A percentile compares a stretch with the other conserved stretches of the same genome.
phyloP scores from a whole-genome alignment of 2,797 vertebrate genomes.

The Poecilia wingei region DNA sequence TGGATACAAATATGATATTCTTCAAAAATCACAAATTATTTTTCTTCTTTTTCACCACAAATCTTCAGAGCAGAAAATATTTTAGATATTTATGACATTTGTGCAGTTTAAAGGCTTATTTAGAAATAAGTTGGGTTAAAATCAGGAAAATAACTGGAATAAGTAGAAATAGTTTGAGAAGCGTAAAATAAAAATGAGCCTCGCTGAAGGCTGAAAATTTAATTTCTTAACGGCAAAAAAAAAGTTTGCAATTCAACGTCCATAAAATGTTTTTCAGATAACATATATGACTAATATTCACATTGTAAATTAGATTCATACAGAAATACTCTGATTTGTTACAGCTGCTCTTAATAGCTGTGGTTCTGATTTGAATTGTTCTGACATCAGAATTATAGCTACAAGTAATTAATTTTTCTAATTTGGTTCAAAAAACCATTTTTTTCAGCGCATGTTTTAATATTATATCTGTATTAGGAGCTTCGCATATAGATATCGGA shows the following conservation, averaged over 20 bases:
- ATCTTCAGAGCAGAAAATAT: neutral
- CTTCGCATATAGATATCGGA: neutral
- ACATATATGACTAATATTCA: neutral
- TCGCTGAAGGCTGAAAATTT: neutral
- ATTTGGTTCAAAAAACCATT: too few species aligned
- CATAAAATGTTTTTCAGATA: neutral
- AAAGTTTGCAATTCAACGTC: too few species aligned
- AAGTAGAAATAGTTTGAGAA: neutral
- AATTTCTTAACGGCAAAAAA: neutral
- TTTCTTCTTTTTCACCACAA: neutral
- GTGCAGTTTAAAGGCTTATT: neutral
- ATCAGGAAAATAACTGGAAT: neutral
- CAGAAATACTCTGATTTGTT: too few species aligned
- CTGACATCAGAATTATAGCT: too few species aligned
- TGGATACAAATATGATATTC: neutral
- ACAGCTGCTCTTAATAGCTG: too few species aligned
- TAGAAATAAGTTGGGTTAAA: neutral
- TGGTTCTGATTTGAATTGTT: too few species aligned
- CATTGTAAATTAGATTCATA: neutral
- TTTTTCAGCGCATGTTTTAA: neutral
- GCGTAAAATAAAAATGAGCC: neutral
- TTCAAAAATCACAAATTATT: neutral
- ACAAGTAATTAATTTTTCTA: too few species aligned
- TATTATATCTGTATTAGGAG: neutral
- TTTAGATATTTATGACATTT: neutral